Evolutionary conservation across 2,113 vertebrate species (phyloP).

Genomic region (Anoura caudifer): DNA sequence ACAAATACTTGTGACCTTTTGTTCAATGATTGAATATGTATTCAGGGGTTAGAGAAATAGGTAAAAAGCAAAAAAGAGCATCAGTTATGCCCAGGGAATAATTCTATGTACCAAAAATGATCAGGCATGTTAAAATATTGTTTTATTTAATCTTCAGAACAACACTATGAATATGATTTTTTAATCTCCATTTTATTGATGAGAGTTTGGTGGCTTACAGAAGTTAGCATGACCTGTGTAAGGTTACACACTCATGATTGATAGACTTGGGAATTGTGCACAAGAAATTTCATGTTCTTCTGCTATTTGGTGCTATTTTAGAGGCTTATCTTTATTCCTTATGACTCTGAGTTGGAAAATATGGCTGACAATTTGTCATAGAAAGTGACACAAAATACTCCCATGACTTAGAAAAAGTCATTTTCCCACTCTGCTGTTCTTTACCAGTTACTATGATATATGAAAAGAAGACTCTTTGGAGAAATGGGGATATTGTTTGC

Average conservation of each 20-base stretch:
- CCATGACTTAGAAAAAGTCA: slow-evolving; percentile 44
- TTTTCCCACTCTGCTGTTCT: slow-evolving; percentile 32
- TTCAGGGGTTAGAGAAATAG: not conserved
- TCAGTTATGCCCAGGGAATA: not conserved
- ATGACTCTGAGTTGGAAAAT: slow-evolving; percentile 41
- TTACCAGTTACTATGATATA: slow-evolving; percentile 55
- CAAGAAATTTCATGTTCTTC: slow-evolving; percentile 48
- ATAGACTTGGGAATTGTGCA: slow-evolving; percentile 57
- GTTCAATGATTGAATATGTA: not conserved
- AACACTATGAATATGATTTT: not conserved
- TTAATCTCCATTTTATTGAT: not conserved
- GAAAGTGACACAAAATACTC: slow-evolving; percentile 64
- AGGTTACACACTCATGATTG: slow-evolving; percentile 32
- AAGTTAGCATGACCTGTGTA: slow-evolving; percentile 39
- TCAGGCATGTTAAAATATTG: not conserved
- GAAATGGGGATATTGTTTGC: slow-evolving; percentile 31
- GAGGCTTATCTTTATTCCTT: slow-evolving; percentile 66
- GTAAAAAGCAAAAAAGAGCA: not conserved
- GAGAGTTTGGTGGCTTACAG: slow-evolving; percentile 14
- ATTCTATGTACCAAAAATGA: not conserved
- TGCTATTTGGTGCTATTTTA: slow-evolving; percentile 47
- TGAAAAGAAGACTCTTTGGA: slow-evolving; percentile 40
- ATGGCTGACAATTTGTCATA: slow-evolving; percentile 62
- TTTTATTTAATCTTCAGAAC: slow-evolving; percentile 16
- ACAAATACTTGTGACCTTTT: not conserved